These are phyloP conservation scores for Leptosomus discolor DNA, from an alignment of 2,113 vertebrate genomes.

Conservation along the genomic window DNA sequence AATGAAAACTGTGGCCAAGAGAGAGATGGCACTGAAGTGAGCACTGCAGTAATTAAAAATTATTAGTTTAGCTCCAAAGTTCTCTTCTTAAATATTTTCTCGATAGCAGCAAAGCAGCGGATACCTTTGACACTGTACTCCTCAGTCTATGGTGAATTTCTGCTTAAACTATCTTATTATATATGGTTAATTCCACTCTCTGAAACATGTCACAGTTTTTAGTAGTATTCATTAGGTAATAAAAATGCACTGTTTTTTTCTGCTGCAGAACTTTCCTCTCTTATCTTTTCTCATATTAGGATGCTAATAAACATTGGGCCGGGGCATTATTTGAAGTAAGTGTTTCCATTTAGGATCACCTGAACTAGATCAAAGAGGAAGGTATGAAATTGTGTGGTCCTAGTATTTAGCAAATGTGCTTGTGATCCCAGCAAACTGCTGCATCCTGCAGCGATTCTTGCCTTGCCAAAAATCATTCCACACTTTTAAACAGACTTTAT, in stretches of 20 bases:
- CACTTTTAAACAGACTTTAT: background rate
- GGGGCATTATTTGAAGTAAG: background rate
- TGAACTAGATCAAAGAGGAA: background rate
- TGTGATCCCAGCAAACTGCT: background rate
- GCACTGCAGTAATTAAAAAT: background rate
- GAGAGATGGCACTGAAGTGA: background rate
- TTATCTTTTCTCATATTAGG: background rate
- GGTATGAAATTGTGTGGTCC: background rate
- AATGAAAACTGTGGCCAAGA: background rate
- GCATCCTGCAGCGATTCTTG: background rate
- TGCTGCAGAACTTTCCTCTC: background rate
- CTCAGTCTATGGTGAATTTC: background rate
- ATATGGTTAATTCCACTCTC: background rate
- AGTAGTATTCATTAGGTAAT: background rate
- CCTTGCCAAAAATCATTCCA: background rate
- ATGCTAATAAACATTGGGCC: background rate
- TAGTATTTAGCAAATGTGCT: background rate
- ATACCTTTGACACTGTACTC: background rate
- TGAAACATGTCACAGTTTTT: background rate
- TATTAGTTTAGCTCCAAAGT: background rate
- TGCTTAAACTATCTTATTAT: background rate
- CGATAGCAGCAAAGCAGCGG: accelerated
- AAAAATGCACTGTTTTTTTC: background rate
- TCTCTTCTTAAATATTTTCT: background rate
- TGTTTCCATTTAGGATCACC: background rate